Conservation (phyloP, 2,113 vertebrate genomes). For the Nycticebus coucang region DNA sequence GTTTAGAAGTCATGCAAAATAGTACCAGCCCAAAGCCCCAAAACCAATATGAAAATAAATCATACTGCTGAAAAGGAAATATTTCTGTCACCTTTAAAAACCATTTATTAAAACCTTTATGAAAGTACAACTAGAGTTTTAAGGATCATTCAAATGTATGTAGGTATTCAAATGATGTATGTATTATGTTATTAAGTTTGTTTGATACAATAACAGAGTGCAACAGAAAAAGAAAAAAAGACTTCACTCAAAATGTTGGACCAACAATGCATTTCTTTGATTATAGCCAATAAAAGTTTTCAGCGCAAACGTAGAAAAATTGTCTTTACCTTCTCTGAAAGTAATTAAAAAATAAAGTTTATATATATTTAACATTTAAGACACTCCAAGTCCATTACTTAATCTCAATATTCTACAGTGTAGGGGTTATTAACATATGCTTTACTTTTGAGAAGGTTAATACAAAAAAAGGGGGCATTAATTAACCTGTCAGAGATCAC, state of each 20-base stretch:
- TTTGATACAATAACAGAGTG: background rate
- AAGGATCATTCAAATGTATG: background rate
- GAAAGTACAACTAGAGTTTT: background rate
- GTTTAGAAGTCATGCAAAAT: slow-evolving; percentile 23
- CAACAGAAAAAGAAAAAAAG: background rate
- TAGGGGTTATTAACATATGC: background rate
- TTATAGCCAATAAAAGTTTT: background rate
- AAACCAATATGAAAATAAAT: slow-evolving; percentile 21
- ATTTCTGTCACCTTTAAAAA: background rate
- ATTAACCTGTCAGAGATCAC: background rate
- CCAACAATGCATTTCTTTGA: background rate
- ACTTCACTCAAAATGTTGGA: background rate
- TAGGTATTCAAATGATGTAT: background rate
- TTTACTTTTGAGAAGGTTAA: background rate
- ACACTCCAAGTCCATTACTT: background rate
- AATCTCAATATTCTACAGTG: background rate
- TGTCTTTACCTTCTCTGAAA: background rate
- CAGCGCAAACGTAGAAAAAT: slow-evolving; percentile 42
- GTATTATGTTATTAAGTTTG: background rate
- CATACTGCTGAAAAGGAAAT: background rate
- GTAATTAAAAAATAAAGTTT: slow-evolving; percentile 15
- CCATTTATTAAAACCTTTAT: background rate
- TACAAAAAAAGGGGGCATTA: background rate
- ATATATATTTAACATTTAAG: background rate
- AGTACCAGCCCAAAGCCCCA: background rate